phyloP scores from a whole-genome alignment of 1,140 invertebrate species.

The Hestina assimilis region DNA sequence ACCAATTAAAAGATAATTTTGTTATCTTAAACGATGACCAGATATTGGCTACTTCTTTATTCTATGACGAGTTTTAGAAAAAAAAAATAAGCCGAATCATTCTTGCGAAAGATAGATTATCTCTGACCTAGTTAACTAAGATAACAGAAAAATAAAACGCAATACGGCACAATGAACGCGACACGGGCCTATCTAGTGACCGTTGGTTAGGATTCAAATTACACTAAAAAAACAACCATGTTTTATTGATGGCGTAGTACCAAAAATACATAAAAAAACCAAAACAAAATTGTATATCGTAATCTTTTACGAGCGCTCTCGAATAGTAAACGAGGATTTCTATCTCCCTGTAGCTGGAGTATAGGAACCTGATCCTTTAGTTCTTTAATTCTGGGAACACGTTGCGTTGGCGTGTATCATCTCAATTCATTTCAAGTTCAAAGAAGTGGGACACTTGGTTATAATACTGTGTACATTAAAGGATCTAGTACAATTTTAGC shows the following conservation, averaged over 20 bases:
- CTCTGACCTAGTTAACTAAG: slow-evolving; percentile 47
- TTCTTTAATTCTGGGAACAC: slow-evolving; percentile 46
- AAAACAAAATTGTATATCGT: slow-evolving; percentile 73
- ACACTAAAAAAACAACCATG: slow-evolving; percentile 38
- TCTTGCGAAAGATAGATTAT: slow-evolving; percentile 51
- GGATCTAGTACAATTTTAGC: background rate
- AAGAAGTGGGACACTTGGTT: slow-evolving; percentile 21
- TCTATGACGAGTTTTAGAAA: background rate
- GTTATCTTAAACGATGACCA: slow-evolving; percentile 17
- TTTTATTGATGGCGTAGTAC: slow-evolving; percentile 54
- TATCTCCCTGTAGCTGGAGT: slow-evolving; percentile 22
- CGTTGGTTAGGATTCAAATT: slow-evolving; percentile 58
- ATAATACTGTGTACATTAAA: slow-evolving; percentile 1
- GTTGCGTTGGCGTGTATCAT: slow-evolving; percentile 37
- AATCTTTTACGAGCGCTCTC: slow-evolving; percentile 67
- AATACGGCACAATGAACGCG: slow-evolving; percentile 28
- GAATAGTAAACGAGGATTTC: slow-evolving; percentile 58
- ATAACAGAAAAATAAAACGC: slow-evolving; percentile 55
- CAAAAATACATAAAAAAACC: slow-evolving; percentile 63
- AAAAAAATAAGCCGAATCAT: background rate
- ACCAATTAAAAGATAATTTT: slow-evolving; percentile 64
- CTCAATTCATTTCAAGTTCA: slow-evolving; percentile 27
- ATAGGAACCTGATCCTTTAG: slow-evolving; percentile 28
- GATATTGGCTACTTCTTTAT: background rate
- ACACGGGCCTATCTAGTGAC: slow-evolving; percentile 34